Percentiles rank a stretch among this genome's conserved stretches.
These are phyloP conservation scores for Hemicrepidius hirtus DNA, from an alignment of 2,888 invertebrate species.

Conservation along the genomic window DNA sequence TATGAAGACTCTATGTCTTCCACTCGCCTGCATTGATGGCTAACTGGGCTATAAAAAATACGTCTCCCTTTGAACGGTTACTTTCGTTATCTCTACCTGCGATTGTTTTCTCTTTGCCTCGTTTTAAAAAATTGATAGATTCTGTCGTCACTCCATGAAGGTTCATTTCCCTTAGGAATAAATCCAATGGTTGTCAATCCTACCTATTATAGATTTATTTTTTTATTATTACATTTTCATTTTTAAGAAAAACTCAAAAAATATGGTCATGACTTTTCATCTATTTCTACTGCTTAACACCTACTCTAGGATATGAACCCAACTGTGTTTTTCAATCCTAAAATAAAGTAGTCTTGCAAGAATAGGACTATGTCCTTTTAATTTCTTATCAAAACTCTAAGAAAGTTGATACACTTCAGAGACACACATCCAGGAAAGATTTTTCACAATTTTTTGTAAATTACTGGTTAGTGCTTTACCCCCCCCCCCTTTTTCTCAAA, in stretches of 20 bases:
- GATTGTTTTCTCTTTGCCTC: slow-evolving; percentile 18
- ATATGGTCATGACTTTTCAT: too few species aligned
- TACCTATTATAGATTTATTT: slow-evolving; percentile 2
- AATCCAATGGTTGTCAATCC: slow-evolving; percentile 2
- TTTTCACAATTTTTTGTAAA: too few species aligned
- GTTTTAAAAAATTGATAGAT: slow-evolving; percentile 26
- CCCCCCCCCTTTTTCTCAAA: too few species aligned
- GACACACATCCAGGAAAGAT: too few species aligned
- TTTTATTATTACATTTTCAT: neutral
- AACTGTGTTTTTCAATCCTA: too few species aligned
- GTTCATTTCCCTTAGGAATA: slow-evolving; percentile 7
- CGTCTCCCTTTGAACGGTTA: slow-evolving; percentile 54
- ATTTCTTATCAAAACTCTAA: too few species aligned
- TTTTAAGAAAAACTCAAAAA: neutral
- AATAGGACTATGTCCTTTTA: too few species aligned
- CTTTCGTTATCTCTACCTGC: slow-evolving; percentile 55
- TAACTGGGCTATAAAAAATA: slow-evolving; percentile 61
- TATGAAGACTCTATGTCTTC: slow-evolving; percentile 64
- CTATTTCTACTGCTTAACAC: too few species aligned
- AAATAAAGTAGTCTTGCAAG: too few species aligned
- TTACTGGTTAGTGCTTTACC: too few species aligned
- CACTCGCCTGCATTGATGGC: slow-evolving; percentile 66
- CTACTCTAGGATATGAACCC: too few species aligned
- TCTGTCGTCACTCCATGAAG: slow-evolving; percentile 21
- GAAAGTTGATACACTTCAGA: too few species aligned